These are phyloP conservation scores for Andinoacara biseriatus DNA, from an alignment of 2,113 vertebrate genomes.

Conservation along the genomic window DNA sequence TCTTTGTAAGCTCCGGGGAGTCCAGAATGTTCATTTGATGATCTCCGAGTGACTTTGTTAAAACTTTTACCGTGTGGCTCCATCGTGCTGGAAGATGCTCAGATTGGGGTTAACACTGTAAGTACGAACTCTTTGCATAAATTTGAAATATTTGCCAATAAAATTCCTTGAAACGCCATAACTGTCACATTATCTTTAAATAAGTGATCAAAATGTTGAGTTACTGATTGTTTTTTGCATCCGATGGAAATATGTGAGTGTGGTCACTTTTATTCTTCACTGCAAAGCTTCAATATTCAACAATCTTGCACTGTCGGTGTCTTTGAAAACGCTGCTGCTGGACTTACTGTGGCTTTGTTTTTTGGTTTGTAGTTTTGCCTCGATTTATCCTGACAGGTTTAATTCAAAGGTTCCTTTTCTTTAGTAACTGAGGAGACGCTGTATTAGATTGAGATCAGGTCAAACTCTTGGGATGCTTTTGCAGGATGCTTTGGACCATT, in stretches of 20 bases:
- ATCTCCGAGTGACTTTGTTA: neutral
- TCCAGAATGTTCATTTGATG: neutral
- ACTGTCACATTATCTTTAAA: too few species aligned
- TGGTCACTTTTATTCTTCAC: too few species aligned
- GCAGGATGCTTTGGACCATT: fast-evolving
- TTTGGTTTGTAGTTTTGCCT: too few species aligned
- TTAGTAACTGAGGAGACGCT: too few species aligned
- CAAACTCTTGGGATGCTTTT: neutral
- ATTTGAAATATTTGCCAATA: neutral
- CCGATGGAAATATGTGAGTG: too few species aligned
- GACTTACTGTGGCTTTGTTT: too few species aligned
- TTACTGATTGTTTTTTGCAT: too few species aligned
- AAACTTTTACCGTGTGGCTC: neutral
- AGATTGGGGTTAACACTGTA: neutral
- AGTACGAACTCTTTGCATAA: neutral
- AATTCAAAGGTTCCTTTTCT: neutral
- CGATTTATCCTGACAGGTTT: neutral
- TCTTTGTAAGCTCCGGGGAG: neutral
- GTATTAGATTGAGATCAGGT: too few species aligned
- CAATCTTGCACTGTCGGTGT: too few species aligned
- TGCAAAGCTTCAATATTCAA: too few species aligned
- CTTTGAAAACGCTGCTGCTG: too few species aligned
- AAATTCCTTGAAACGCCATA: neutral
- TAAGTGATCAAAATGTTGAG: too few species aligned
- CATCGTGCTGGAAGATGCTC: neutral